Evolutionary conservation across 1,140 invertebrate species (phyloP).

Genomic region (Drosophila elegans): DNA sequence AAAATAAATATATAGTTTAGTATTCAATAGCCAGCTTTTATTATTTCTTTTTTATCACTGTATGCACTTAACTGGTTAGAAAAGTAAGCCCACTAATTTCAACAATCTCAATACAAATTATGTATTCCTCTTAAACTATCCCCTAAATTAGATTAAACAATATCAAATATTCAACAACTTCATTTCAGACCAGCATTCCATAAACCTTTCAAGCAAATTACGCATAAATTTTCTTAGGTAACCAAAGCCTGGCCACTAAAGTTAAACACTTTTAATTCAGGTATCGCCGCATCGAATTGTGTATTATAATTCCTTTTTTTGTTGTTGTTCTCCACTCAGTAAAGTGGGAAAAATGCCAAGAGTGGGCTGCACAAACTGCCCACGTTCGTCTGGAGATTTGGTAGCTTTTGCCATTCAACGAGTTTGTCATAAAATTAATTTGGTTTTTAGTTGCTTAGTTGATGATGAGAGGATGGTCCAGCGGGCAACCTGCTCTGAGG

Average conservation of each 20-base stretch:
- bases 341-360: conserved; percentile 1
- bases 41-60: too few species aligned
- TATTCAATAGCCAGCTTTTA: too few species aligned
- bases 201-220: conserved; percentile 31
- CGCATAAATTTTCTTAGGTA: conserved; percentile 34
- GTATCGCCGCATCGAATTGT: conserved; percentile 44
- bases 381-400: conserved; percentile 34
- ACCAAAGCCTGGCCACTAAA: conserved; percentile 36
- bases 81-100: too few species aligned
- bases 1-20: too few species aligned
- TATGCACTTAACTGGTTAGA: too few species aligned
- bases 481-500: conserved; percentile 33
- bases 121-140: background rate
- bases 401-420: conserved; percentile 68
- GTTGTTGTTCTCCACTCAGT: conserved; percentile 2
- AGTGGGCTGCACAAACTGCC: conserved; percentile 27
- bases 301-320: conserved; percentile 43
- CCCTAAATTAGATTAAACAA: conserved; percentile 2
- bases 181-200: conserved; percentile 21
- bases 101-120: background rate
- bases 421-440: conserved; percentile 82
- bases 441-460: conserved; percentile 48
- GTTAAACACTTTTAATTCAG: conserved; percentile 47
- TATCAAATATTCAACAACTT: conserved; percentile 28
- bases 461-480: conserved; percentile 41